Evolutionary conservation across 2,113 vertebrate genomes (phyloP), one percentile per base, ranked within the genome.

Genomic region (Sylvietta virens): DNA sequence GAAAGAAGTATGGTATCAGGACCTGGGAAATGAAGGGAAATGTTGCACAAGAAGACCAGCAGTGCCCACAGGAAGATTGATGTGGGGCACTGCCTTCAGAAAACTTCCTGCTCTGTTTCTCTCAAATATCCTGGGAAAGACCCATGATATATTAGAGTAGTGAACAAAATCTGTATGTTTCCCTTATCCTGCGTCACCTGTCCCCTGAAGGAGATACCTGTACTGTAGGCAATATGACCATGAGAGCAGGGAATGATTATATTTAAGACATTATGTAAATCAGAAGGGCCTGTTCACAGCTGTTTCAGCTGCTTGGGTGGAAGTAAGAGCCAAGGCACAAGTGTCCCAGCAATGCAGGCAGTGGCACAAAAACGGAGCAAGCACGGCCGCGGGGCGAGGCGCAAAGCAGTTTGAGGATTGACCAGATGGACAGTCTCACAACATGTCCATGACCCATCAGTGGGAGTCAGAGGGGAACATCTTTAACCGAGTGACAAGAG

Each of bases 331-430:
- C 67, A 47, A 40, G 33, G 60, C 0, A 0, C 7, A 13, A 3
- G 15, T 21, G 40, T 44, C 24, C 12, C n/a, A 40, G 23, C 20
- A 53, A 27, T 8, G 23, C 13, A 26, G 51, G 7, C 27, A 84
- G 56, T 23, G 20, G 7, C 33, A 78, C 33, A 27, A 42, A 88
- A 83, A 73, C 9, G 23, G 11, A 50, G 11, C 15, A 50, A 6
- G 6, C 23, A 39, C 0, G 0, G 33, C 31, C 40, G 42, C 2
- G 0, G 13, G 22, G 10, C 40, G 16, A 33, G 28, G 31, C 7
- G 4, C 53, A 67, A 87, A 65, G 62, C 7, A 73, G 22, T 7
- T 12, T 2, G 4, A 69, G 44, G 66, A 65, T 48, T 87, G 19
- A 37, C 17, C 9, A 45, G 17, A 47, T 1, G 3, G 54, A 27